These are phyloP conservation scores for Acrocephalus scirpaceus DNA, from an alignment of 2,797 vertebrate species.

Conservation along the genomic window DNA sequence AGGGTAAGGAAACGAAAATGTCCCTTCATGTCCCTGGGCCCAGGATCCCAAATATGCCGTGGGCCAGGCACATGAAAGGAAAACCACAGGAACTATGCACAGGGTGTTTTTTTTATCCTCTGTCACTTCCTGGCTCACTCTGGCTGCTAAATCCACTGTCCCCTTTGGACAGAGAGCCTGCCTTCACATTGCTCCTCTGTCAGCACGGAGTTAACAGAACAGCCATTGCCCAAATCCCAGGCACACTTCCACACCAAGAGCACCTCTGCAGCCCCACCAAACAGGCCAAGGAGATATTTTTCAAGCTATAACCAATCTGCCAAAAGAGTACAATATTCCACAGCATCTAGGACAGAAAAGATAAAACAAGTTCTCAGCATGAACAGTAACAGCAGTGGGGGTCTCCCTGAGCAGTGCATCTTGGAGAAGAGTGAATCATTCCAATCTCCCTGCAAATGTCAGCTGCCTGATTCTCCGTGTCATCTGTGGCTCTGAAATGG, in stretches of 20 bases:
- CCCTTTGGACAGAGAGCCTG: not conserved
- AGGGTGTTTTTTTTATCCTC: fast-evolving
- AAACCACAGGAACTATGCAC: fast-evolving
- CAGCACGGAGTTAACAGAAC: not conserved
- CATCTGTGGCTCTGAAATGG: conserved; percentile 19
- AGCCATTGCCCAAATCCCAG: not conserved
- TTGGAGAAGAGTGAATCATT: conserved; percentile 35
- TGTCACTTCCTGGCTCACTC: not conserved
- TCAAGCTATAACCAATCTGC: not conserved
- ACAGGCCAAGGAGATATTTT: not conserved
- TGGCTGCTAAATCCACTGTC: not conserved
- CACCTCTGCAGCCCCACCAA: not conserved
- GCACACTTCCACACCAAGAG: not conserved
- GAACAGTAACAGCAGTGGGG: not conserved
- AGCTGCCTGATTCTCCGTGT: conserved; percentile 7
- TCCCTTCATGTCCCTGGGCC: no score
- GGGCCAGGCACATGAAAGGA: fast-evolving
- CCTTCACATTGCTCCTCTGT: not conserved
- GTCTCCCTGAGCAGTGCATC: not conserved
- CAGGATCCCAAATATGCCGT: not conserved
- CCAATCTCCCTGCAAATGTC: conserved; percentile 47
- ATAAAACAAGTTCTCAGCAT: not conserved
- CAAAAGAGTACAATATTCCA: not conserved
- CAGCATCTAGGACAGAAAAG: not conserved
- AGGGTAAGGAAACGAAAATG: fast-evolving